Percentiles rank a stretch among this genome's conserved stretches.
Conservation (phyloP, 1,140 invertebrate species). For the Grapholita molesta region DNA sequence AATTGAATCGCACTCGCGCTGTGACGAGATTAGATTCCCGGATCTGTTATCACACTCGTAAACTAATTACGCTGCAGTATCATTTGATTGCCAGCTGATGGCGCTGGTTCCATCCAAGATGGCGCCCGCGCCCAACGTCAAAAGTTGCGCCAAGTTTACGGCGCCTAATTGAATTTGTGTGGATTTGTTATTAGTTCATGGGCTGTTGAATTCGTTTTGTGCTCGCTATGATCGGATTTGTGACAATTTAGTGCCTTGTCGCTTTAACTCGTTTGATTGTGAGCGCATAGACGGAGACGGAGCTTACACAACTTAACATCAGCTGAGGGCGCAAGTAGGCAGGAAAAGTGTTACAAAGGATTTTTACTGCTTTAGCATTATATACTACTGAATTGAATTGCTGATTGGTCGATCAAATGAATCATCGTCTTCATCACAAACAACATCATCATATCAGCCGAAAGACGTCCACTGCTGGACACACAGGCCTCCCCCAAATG, state of each 20-base stretch:
- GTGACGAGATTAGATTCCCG: slow-evolving; percentile 37
- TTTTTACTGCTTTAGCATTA: no score
- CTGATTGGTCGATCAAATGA: no score
- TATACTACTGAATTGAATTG: no score
- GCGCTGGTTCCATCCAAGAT: slow-evolving; percentile 61
- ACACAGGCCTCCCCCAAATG: no score
- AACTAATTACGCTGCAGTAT: slow-evolving; percentile 66
- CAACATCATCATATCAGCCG: no score
- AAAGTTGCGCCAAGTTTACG: slow-evolving; percentile 46
- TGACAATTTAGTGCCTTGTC: slow-evolving; percentile 1
- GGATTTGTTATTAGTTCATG: slow-evolving; percentile 55
- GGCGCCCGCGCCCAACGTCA: slow-evolving; percentile 38
- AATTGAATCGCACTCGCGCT: not conserved
- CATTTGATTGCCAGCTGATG: slow-evolving; percentile 72
- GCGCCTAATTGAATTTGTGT: slow-evolving; percentile 64
- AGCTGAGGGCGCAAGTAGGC: no score
- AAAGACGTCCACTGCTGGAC: no score
- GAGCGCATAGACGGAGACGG: no score
- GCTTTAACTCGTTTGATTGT: not conserved
- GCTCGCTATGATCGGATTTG: not conserved
- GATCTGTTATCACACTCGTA: slow-evolving; percentile 42
- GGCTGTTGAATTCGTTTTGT: slow-evolving; percentile 35
- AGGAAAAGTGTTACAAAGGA: no score
- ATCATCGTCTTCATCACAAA: no score
- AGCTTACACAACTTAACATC: no score